phyloP scores from a whole-genome alignment of 2,113 vertebrate genomes.

The Perca fluviatilis region DNA sequence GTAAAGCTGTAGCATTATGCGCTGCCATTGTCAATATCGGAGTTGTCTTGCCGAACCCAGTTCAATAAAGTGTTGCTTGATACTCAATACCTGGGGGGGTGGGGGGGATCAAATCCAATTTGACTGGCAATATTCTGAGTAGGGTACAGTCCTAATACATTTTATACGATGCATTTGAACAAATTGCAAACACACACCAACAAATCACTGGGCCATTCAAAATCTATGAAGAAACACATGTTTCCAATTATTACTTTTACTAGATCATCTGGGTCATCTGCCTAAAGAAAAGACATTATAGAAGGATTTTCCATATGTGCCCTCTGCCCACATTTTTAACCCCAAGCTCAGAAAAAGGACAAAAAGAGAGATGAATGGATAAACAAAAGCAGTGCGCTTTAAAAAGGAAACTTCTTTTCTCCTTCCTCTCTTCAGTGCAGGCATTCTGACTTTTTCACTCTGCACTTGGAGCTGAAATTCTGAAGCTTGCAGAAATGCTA shows the following conservation, averaged over 20 bases:
- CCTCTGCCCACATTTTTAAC: background rate
- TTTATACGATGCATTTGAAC: constrained; percentile 5
- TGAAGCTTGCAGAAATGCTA: constrained; percentile 42
- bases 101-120: too few species aligned
- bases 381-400: background rate
- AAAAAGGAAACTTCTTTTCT: background rate
- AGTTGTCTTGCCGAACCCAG: too few species aligned
- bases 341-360: background rate
- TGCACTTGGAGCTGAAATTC: constrained; percentile 10
- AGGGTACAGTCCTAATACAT: background rate
- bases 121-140: too few species aligned
- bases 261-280: constrained; percentile 37
- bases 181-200: background rate
- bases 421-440: background rate
- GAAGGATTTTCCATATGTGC: constrained; percentile 19
- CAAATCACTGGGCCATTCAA: background rate
- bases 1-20: too few species aligned
- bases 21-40: too few species aligned
- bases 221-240: constrained; percentile 12
- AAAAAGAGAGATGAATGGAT: background rate
- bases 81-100: too few species aligned
- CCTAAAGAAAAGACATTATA: constrained; percentile 13
- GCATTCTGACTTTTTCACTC: background rate
- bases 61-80: too few species aligned
- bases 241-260: constrained; percentile 19